phyloP scores from a whole-genome alignment of 2,888 invertebrate species.

The Gastracanthus pulcherrimus region DNA sequence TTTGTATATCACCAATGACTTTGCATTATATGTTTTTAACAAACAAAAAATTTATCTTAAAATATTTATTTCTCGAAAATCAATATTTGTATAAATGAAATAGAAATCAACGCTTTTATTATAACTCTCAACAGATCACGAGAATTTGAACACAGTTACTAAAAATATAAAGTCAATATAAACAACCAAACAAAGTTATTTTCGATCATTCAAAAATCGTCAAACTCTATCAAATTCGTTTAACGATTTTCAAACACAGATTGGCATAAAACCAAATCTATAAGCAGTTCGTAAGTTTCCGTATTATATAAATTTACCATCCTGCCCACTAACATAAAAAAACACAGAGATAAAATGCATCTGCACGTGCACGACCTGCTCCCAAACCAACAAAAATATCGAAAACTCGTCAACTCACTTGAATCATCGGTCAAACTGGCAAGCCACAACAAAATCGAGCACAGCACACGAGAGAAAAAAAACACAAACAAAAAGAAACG shows the following conservation, averaged over 20 bases:
- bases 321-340: background rate
- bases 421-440: conserved; percentile 11
- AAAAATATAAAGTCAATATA: conserved; percentile 22
- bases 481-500: background rate
- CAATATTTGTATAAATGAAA: too few species aligned
- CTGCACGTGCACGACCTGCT: too few species aligned
- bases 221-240: background rate
- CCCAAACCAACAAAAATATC: background rate
- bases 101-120: background rate
- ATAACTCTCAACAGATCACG: too few species aligned
- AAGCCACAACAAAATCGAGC: background rate
- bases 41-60: too few species aligned
- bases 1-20: too few species aligned
- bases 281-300: background rate
- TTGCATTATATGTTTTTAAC: too few species aligned
- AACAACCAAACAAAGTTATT: conserved; percentile 5
- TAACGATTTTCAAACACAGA: background rate
- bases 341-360: background rate
- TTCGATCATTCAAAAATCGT: background rate
- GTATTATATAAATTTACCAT: background rate
- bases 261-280: conserved; percentile 5
- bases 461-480: background rate
- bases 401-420: conserved; percentile 25
- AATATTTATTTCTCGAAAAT: too few species aligned
- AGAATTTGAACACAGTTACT: background rate